Base-by-base conservation (phyloP, 30 jellyfish, hydroid and myxozoan genomes). In the Euphysa ruthae region DNA sequence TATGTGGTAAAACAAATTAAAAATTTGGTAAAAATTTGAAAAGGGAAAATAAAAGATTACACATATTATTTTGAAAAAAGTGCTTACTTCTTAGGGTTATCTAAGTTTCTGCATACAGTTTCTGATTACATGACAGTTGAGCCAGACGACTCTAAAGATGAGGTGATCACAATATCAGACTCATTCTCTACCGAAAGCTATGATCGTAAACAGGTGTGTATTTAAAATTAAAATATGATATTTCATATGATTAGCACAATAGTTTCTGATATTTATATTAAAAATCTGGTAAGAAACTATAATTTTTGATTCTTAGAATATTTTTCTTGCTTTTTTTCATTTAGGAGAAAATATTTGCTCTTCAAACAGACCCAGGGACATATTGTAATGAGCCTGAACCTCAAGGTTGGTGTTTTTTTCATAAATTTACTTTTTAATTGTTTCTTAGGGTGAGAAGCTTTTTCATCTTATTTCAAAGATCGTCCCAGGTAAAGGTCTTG, bases 301-400 rank as follows among this genome's bases (percentile, higher is more conserved):
- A 5, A 46, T n/a, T 2, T 46, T 38, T 38, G n/a, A 38, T 8
- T 38, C 52, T 38, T 8, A 8, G 12, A 8, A 38, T 38, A 8
- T 38, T 12, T 46, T 46, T 46, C 3, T n/a, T 2, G 4, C 18
- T 29, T 8, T 74, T 26, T 57, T 44, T 19, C 21, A 30, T 63
- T 12, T 58, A 82, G 95, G 78, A 60, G 32, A 74, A 66, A 32
- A 43, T 82, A 8, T 43, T 57, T 19, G 57, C 68, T n/a, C 66
- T 82, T 29, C 95, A 82, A 61, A 49, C 80, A 16, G 85, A 82
- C 8, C 81, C 80, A 19, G 83, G 92, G 20, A 82, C 95, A 57
- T 82, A 73, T 61, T 82, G 92, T 33, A 74, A 82, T 43, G 95
- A 82, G 29, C 95, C 95, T 4, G 95, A 82, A n/a, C n/a, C n/a